These are phyloP conservation scores for Drosophila parvula DNA, from an alignment of 1,140 invertebrate genomes.

Conservation along the genomic window DNA sequence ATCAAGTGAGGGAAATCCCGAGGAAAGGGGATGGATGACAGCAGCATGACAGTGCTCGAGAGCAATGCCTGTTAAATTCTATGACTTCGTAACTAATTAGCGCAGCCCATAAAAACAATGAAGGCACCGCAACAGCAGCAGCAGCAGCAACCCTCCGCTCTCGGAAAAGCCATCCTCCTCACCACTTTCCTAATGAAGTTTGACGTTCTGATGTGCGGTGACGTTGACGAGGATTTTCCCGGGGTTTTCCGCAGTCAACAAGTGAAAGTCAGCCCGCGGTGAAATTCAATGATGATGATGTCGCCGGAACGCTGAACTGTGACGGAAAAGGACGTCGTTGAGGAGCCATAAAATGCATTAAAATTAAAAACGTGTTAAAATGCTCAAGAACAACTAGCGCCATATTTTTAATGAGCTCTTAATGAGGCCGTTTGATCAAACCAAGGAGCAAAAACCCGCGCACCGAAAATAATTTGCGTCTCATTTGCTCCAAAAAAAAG, in stretches of 20 bases:
- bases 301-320: constrained; percentile 11
- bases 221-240: constrained; percentile 47
- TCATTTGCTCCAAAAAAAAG: constrained; percentile 44
- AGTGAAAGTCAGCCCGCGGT: constrained; percentile 68
- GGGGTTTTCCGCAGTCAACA: constrained; percentile 56
- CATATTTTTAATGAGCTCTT: constrained; percentile 73
- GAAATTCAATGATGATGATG: constrained; percentile 28
- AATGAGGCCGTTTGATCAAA: constrained; percentile 59
- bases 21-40: constrained; percentile 44
- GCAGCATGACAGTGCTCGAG: constrained; percentile 62
- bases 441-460: constrained; percentile 41
- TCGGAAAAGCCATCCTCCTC: constrained; percentile 26
- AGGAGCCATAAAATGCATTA: constrained; percentile 80
- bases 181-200: constrained; percentile 73
- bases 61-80: constrained; percentile 81
- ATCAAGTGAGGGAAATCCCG: constrained; percentile 22
- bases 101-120: constrained; percentile 82
- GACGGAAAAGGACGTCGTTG: constrained; percentile 47
- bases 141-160: constrained; percentile 37
- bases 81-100: constrained; percentile 84
- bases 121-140: constrained; percentile 58
- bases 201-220: constrained; percentile 70
- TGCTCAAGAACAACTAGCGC: constrained; percentile 62
- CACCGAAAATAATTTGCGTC: constrained; percentile 61
- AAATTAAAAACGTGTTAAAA: constrained; percentile 84